Percentiles rank a stretch among this genome's conserved stretches.
Conservation (phyloP, 2,113 vertebrate genomes). For the Laticauda colubrina region DNA sequence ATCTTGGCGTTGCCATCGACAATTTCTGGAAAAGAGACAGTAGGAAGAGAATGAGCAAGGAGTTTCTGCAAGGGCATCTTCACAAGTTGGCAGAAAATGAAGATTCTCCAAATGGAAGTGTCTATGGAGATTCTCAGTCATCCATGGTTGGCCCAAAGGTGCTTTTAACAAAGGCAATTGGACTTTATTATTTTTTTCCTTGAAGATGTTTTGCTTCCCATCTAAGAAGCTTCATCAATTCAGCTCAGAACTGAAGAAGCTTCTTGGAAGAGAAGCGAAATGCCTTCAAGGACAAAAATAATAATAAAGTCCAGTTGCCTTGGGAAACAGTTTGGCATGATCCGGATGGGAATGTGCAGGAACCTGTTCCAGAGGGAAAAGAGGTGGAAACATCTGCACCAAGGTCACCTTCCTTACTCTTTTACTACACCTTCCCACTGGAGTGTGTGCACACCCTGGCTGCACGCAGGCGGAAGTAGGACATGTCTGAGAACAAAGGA, state of each 20-base stretch:
- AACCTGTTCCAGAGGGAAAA: not conserved
- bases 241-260: no score
- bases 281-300: no score
- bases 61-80: no score
- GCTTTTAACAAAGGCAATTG: no score
- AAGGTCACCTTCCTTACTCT: not conserved
- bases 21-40: slow-evolving; percentile 75
- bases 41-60: not conserved
- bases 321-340: not conserved
- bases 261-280: no score
- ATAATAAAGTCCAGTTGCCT: not conserved
- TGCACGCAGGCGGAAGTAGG: not conserved
- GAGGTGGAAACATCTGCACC: not conserved
- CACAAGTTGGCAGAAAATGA: not conserved
- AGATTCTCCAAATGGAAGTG: not conserved
- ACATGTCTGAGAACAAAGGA: not conserved
- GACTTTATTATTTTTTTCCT: no score
- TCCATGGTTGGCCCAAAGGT: no score
- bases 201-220: no score
- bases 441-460: not conserved
- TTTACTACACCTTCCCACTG: not conserved
- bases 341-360: not conserved
- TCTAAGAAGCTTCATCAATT: no score
- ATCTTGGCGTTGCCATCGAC: slow-evolving; percentile 95
- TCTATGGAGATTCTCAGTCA: no score